A percentile compares a stretch with the other conserved stretches of the same genome.
Evolutionary conservation across 2,797 vertebrate species (phyloP).

Genomic region (Urophycis tenuis): DNA sequence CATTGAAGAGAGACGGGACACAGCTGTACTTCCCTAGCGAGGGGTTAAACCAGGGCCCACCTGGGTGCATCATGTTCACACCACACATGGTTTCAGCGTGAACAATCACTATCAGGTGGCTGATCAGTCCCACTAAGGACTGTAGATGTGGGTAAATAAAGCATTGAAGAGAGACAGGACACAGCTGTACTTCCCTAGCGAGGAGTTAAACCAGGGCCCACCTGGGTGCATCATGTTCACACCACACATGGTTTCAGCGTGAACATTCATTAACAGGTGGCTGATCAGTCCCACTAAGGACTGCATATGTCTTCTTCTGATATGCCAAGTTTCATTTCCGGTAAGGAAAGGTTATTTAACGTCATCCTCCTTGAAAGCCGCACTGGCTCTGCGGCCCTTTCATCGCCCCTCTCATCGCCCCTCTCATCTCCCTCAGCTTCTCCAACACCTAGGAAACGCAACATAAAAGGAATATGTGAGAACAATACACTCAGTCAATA

Average conservation of each 20-base stretch:
- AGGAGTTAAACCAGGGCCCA: constrained; percentile 27
- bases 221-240: constrained; percentile 48
- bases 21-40: neutral
- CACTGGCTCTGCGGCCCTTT: too few species aligned
- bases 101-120: constrained; percentile 57
- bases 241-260: constrained; percentile 32
- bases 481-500: too few species aligned
- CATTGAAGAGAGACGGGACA: neutral
- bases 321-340: constrained; percentile 15
- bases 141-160: neutral
- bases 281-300: constrained; percentile 31
- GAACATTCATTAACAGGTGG: constrained; percentile 58
- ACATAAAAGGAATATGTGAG: too few species aligned
- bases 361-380: constrained; percentile 19
- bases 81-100: constrained; percentile 31
- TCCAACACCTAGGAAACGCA: too few species aligned
- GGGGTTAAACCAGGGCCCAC: constrained; percentile 34
- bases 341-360: neutral
- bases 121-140: constrained; percentile 30
- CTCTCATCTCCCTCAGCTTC: too few species aligned
- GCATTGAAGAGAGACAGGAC: neutral
- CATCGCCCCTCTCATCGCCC: too few species aligned
- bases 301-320: neutral
- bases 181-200: neutral
- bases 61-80: constrained; percentile 48